Conservation (phyloP, 1,140 invertebrate species). For the Bombus picipes region DNA sequence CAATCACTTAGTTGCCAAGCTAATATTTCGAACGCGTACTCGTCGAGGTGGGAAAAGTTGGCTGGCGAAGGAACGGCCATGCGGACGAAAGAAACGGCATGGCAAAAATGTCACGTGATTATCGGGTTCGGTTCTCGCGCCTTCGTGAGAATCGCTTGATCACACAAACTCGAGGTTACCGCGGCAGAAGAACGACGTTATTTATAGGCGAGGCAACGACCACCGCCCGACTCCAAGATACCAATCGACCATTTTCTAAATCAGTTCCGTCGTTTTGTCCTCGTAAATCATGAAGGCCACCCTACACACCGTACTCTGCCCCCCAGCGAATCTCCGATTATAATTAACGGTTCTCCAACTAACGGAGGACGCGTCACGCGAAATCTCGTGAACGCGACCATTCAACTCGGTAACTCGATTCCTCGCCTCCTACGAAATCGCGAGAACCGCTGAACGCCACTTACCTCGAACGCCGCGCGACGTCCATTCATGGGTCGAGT, state of each 20-base stretch:
- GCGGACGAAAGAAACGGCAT: conserved; percentile 16
- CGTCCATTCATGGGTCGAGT: not conserved
- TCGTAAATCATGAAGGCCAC: conserved; percentile 75
- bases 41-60: not conserved
- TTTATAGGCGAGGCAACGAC: conserved; percentile 69
- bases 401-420: conserved; percentile 12
- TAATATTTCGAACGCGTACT: not conserved
- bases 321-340: conserved; percentile 72
- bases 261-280: conserved; percentile 81
- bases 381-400: conserved; percentile 54
- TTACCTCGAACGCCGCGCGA: not conserved
- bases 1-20: no score
- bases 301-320: conserved; percentile 3
- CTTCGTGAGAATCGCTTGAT: conserved; percentile 65
- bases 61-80: not conserved
- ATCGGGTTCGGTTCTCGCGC: conserved; percentile 51
- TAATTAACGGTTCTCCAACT: conserved; percentile 80
- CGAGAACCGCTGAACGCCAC: not conserved
- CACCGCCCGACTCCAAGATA: conserved; percentile 67
- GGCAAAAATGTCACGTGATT: conserved; percentile 63
- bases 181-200: conserved; percentile 63
- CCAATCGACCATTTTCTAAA: conserved; percentile 81
- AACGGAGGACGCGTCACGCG: conserved; percentile 77
- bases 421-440: not conserved
- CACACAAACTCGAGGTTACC: conserved; percentile 57